Evolutionary conservation across 37 sponge, comb jelly and placozoan genomes (phyloP).

Genomic region (Tethya wilhelma): DNA sequence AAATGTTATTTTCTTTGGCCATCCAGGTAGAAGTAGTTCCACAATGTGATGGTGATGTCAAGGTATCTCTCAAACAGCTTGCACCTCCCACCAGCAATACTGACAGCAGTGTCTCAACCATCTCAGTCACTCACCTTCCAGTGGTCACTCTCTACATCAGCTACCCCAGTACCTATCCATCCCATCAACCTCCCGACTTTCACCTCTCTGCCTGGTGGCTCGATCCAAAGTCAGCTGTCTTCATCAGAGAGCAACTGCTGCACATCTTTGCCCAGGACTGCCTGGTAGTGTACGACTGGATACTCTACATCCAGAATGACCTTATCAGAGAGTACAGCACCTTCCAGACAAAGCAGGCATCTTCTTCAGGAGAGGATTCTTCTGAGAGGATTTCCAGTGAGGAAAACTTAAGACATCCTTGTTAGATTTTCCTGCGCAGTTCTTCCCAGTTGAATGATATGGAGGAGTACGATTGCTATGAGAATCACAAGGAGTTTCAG

Average conservation of each 20-base stretch:
- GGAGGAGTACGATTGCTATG: slow-evolving; percentile 53
- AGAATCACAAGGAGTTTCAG: slow-evolving; percentile 50
- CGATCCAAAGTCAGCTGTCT: slow-evolving; percentile 17
- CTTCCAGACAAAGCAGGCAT: slow-evolving; percentile 8
- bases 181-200: slow-evolving; percentile 46
- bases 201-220: slow-evolving; percentile 69
- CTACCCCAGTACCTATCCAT: slow-evolving; percentile 64
- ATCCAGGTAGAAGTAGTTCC: slow-evolving; percentile 28
- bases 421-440: slow-evolving; percentile 59
- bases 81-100: background rate
- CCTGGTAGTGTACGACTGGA: slow-evolving; percentile 64
- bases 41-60: background rate
- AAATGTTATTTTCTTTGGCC: background rate
- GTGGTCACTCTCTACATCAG: slow-evolving; percentile 50
- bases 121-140: slow-evolving; percentile 52
- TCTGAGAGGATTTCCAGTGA: background rate
- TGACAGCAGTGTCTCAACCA: background rate
- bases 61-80: background rate
- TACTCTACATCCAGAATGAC: slow-evolving; percentile 51
- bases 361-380: background rate
- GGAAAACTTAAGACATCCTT: background rate
- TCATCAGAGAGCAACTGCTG: slow-evolving; percentile 21
- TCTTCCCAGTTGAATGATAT: slow-evolving; percentile 52
- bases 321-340: slow-evolving; percentile 25
- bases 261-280: slow-evolving; percentile 54